Evolutionary conservation across 1,140 invertebrate species (phyloP), one percentile per base, ranked within the genome.

Genomic region (Pseudomyrmex cubaensis): DNA sequence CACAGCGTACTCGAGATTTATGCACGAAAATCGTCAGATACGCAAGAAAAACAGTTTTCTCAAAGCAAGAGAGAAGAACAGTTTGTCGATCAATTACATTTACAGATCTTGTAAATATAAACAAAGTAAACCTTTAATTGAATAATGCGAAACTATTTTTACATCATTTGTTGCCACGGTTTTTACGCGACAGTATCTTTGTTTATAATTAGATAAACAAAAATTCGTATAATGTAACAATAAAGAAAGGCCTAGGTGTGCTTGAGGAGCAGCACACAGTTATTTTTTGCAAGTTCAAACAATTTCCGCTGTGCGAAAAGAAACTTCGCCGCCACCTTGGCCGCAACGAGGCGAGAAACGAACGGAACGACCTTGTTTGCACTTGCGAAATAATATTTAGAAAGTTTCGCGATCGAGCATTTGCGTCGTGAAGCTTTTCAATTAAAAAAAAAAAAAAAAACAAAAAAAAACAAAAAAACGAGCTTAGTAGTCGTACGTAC

Each of bases 401-500:
- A 22, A 2, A 76, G 54, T 74, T 77, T n/a, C 57, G 74, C 70
- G 75, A 80, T 67, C 20, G 9, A 7, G 75, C 7, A 57, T 86
- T 62, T 54, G 70, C 69, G 73, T 35, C 35, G 35, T 35, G 35
- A 77, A 61, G 73, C 70, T 83, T 48, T 75, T 22, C 62, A 8
- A 76, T 76, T 9, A 63, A 85, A 63, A 87, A 72, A 35, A 63
- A 87, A 72, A 35, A 20, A 20, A 20, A 20, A 35, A 35, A 0
- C 0, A 35, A 35, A 35, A 35, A 35, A 25, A 35, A 35, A 35
- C 0, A 35, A 35, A 35, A 7, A 35, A 35, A 35, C 82, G 89
- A 90, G 89, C 88, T 90, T 90, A 89, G 57, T 83, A 74, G 20
- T 50, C 75, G 89, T 67, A 83, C 83, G 59, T 89, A 87, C 63